These are phyloP conservation scores for Drosophila infuscata DNA, from an alignment of 2,888 invertebrate genomes.

Conservation along the genomic window DNA sequence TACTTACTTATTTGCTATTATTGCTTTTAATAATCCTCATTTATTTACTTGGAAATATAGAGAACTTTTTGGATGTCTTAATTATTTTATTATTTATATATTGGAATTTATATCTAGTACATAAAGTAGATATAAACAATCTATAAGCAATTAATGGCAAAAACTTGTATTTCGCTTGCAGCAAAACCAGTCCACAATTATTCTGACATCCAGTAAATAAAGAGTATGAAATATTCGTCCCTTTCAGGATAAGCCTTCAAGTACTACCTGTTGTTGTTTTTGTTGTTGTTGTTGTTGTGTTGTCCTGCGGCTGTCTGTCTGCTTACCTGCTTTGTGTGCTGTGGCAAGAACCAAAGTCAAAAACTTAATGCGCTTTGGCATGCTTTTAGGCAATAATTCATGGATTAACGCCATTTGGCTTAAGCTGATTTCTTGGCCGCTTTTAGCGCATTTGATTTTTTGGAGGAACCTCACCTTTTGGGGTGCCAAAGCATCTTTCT, in stretches of 20 bases:
- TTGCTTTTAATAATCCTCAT: too few species aligned
- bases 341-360: slow-evolving; percentile 53
- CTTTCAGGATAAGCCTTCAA: background rate
- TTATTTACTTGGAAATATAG: too few species aligned
- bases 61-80: too few species aligned
- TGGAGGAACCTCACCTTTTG: slow-evolving; percentile 68
- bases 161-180: background rate
- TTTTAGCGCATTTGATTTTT: slow-evolving; percentile 64
- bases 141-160: background rate
- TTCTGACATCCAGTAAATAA: background rate
- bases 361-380: slow-evolving; percentile 84
- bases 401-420: slow-evolving; percentile 84
- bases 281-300: slow-evolving; percentile 23
- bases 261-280: slow-evolving; percentile 51
- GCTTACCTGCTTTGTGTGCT: slow-evolving; percentile 43
- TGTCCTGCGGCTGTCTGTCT: slow-evolving; percentile 30
- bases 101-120: background rate
- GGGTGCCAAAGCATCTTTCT: slow-evolving; percentile 34
- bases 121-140: background rate
- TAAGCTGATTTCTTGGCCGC: slow-evolving; percentile 73
- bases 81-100: too few species aligned
- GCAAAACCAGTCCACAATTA: background rate
- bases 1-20: too few species aligned
- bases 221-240: slow-evolving; percentile 23
- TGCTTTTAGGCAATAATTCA: slow-evolving; percentile 84